Percentiles rank a stretch among this genome's conserved stretches.
phyloP scores from a whole-genome alignment of 2,113 vertebrate species.

The Chaetodon auriga region DNA sequence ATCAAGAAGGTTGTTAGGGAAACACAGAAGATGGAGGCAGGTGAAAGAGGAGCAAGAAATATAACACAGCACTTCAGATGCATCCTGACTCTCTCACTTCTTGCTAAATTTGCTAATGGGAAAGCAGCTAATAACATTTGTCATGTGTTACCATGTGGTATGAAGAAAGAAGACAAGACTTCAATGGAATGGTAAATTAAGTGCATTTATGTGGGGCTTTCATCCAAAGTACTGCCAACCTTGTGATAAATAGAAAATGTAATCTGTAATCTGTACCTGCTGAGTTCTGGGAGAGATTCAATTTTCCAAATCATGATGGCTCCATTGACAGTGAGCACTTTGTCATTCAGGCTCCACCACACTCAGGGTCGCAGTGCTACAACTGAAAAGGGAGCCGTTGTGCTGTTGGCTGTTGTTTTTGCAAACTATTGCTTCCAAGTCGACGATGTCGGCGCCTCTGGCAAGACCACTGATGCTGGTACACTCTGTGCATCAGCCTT shows the following conservation, averaged over 20 bases:
- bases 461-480: slow-evolving; percentile 19
- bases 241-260: not conserved
- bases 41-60: too few relatives aligned
- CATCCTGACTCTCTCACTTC: not conserved
- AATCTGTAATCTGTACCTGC: not conserved
- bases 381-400: slow-evolving; percentile 22
- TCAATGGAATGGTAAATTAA: not conserved
- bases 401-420: slow-evolving; percentile 34
- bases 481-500: slow-evolving; percentile 32
- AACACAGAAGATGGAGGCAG: too few relatives aligned
- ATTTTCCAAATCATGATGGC: slow-evolving; percentile 12
- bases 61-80: too few relatives aligned
- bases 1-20: too few relatives aligned
- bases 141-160: not conserved
- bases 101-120: not conserved
- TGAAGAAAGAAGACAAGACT: too few relatives aligned
- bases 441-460: slow-evolving; percentile 30
- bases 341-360: slow-evolving; percentile 13
- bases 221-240: not conserved
- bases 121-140: not conserved
- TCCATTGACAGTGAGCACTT: slow-evolving; percentile 4
- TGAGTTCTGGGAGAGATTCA: not conserved
- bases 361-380: not conserved
- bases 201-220: not conserved
- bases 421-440: slow-evolving; percentile 42